Base-by-base conservation (phyloP, 2,797 vertebrate species). In the Lerista edwardsae region DNA sequence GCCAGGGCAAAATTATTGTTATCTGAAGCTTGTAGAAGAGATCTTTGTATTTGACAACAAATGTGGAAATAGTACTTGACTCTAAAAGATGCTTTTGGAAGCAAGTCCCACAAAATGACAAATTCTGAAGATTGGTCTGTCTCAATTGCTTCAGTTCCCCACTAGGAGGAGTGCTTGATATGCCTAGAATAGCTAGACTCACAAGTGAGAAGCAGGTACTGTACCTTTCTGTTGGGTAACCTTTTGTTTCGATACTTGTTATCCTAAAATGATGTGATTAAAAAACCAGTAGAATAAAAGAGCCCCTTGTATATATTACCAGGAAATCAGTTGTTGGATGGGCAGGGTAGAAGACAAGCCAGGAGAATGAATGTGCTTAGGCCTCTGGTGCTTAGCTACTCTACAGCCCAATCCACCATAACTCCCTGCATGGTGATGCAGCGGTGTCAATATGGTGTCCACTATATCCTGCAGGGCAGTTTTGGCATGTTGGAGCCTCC, bases 111-210 rank as follows among this genome's bases (percentile, higher is more conserved):
- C 27, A 4, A 3, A 36, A 27, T 68, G 23, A 25, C 27, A 21
- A 34, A n/a, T n/a, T 39, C n/a, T 51, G 44, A 31, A 31, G 8
- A 14, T 31, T 6, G 61, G 85, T 44, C 1, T 64, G 1, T 17
- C 19, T 21, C 86, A 86, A 0, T 87, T 93, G 75, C 89, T 85
- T 19, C 47, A 0, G 0, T 68, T 83, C 29, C 41, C 94, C 94
- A 91, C 93, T 81, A 92, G 94, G 92, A 80, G 93, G 94, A 88
- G 92, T 89, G 84, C 89, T 77, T 92, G 92, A 77, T 81, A 88
- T 87, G n/a, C 74, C 34, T 15, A 91, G 91, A 80, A 59, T 12
- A 14, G 74, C 55, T 15, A 10, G 8, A 29, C 64, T 10, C 81
- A 75, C 59, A 11, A 6, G 44, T 34, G 25, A 73, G 47, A 61